Evolutionary conservation across 1,140 invertebrate genomes (phyloP).

Genomic region (Palaemon carinicauda): DNA sequence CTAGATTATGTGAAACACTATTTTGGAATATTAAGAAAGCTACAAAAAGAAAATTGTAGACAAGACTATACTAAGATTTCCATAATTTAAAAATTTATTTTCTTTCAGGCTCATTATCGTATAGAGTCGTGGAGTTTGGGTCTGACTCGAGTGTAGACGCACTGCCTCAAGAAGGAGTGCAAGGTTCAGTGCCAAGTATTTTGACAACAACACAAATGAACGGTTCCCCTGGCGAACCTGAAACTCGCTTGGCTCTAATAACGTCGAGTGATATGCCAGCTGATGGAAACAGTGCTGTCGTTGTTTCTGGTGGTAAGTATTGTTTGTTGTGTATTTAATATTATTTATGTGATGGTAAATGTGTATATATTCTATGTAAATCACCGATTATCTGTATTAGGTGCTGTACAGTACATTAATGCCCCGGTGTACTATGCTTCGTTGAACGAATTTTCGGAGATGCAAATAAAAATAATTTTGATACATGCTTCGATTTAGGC

Average conservation of each 20-base stretch:
- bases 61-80: no score
- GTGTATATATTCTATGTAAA: no score
- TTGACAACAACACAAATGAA: conserved; percentile 29
- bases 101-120: conserved; percentile 27
- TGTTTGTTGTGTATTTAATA: not conserved
- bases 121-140: conserved; percentile 38
- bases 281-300: conserved; percentile 30
- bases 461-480: no score
- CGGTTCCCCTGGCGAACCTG: conserved; percentile 29
- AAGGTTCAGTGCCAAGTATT: conserved; percentile 20
- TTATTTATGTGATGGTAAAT: no score
- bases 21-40: no score
- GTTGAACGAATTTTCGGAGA: no score
- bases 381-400: no score
- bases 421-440: no score
- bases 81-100: not conserved
- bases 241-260: conserved; percentile 37
- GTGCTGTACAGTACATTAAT: no score
- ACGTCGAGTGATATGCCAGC: conserved; percentile 21
- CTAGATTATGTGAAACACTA: no score
- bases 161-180: conserved; percentile 15
- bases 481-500: no score
- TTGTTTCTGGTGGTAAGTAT: conserved; percentile 25
- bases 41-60: no score
- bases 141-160: conserved; percentile 27